Conservation (phyloP, 2,113 vertebrate genomes). For the Plotosus lineatus region DNA sequence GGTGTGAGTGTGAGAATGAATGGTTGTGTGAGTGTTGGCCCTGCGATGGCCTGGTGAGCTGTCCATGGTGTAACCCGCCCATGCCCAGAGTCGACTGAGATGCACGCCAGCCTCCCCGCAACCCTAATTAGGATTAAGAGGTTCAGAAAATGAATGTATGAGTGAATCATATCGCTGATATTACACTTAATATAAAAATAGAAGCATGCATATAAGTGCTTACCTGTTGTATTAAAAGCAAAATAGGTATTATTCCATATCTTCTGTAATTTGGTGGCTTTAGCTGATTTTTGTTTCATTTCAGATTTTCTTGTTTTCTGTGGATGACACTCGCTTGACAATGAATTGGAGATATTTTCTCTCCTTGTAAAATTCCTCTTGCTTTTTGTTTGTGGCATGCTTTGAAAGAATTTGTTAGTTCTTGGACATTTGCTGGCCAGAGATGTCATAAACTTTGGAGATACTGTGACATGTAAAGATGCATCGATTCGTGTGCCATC, state of each 20-base stretch:
- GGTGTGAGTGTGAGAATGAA: no score
- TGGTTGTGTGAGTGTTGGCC: no score
- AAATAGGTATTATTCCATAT: not conserved
- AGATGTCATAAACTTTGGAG: not conserved
- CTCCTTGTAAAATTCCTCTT: not conserved
- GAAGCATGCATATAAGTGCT: not conserved
- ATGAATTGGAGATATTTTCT: not conserved
- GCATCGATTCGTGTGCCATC: not conserved
- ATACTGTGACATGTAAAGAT: not conserved
- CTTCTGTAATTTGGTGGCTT: not conserved
- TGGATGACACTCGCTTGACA: not conserved
- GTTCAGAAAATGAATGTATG: no score
- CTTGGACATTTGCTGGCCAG: not conserved
- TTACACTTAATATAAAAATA: not conserved
- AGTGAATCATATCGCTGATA: no score
- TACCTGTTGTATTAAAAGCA: not conserved
- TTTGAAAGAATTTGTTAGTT: not conserved
- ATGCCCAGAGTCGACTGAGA: no score
- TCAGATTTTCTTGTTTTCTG: not conserved
- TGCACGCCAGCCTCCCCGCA: no score
- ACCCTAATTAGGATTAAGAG: no score
- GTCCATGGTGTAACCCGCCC: no score
- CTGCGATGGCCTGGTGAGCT: no score
- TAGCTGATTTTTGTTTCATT: not conserved
- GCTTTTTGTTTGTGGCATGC: not conserved